Base-by-base conservation (phyloP, 2,797 vertebrate species). In the Hipposideros larvatus region DNA sequence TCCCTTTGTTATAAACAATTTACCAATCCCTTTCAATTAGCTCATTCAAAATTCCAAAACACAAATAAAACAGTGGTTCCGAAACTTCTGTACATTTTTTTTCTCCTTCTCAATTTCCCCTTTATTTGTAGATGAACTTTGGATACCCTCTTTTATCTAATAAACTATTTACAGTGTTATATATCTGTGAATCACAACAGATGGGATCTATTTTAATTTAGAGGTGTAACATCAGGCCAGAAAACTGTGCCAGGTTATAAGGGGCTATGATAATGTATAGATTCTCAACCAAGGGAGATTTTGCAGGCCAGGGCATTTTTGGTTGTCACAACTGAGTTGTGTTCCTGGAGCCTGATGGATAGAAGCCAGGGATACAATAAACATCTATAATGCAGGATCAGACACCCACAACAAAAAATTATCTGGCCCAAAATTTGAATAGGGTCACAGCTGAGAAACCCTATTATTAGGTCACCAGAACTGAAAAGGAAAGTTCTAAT, bases 401-500 rank as follows among this genome's bases (percentile, higher is more conserved):
- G 59, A 14, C 14, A 26, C 11, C n/a, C 2, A 46, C 28, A 65
- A 70, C 24, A 85, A 95, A 78, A 11, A 78, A 48, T 34, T 77
- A 63, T 24, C 26, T 75, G 21, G 22, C 11, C 53, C 21, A 3
- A 92, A 94, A 88, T 90, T 7, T 88, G 31, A 78, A 92, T 1
- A 80, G 13, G 6, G 6, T 34, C 48, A 2, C 43, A 7, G 24
- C 0, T 94, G 22, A 96, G 85, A 96, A 96, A 92, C 48, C 14
- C 41, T 53, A 22, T 31, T 43, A 89, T 3, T n/a, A 11, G 41
- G 31, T 46, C 13, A 5, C 59, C 31, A 93, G 51, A 91, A 88
- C 0, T 66, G 24, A 97, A 88, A 24, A 79, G 9, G 6, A 61
- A 96, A 87, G 87, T 51, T 86, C 55, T 90, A 85, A 96, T 65